Conservation (phyloP, 2,797 vertebrate species). For the Pangasius larnaudii region DNA sequence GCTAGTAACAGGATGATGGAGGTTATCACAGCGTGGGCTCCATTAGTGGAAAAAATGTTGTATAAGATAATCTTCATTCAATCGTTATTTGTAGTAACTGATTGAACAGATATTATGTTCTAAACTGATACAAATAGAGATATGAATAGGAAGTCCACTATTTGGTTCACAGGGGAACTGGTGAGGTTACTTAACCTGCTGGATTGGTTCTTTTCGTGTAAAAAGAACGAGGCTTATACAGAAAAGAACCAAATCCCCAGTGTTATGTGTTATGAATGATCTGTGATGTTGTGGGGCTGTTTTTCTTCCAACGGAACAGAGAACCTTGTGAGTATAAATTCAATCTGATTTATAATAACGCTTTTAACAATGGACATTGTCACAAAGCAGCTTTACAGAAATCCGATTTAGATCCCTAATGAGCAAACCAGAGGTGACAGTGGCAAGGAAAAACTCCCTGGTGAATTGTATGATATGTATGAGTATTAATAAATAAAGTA, state of each 20-base stretch:
- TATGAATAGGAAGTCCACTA: not conserved
- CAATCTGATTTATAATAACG: not conserved
- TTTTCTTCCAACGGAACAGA: conserved; percentile 15
- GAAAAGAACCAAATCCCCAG: not conserved
- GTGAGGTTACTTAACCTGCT: not conserved
- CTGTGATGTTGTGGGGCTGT: not conserved
- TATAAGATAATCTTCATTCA: not conserved
- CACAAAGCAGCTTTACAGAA: conserved; percentile 16
- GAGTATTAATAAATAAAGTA: not conserved
- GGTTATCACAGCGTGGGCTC: not conserved
- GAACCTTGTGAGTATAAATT: not conserved
- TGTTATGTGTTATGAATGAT: not conserved
- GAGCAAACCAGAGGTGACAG: not conserved
- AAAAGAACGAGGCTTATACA: not conserved
- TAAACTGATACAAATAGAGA: not conserved
- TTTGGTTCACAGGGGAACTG: not conserved
- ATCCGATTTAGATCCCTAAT: not conserved
- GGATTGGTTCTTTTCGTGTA: not conserved
- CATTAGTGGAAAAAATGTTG: not conserved
- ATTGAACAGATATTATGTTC: not conserved
- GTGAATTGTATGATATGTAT: not conserved
- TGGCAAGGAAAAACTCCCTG: not conserved
- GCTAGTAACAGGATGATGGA: conserved; percentile 5
- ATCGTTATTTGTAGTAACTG: not conserved
- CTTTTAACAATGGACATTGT: conserved; percentile 3